Conservation (phyloP, 2,113 vertebrate genomes). For the Muntiacus muntjak region DNA sequence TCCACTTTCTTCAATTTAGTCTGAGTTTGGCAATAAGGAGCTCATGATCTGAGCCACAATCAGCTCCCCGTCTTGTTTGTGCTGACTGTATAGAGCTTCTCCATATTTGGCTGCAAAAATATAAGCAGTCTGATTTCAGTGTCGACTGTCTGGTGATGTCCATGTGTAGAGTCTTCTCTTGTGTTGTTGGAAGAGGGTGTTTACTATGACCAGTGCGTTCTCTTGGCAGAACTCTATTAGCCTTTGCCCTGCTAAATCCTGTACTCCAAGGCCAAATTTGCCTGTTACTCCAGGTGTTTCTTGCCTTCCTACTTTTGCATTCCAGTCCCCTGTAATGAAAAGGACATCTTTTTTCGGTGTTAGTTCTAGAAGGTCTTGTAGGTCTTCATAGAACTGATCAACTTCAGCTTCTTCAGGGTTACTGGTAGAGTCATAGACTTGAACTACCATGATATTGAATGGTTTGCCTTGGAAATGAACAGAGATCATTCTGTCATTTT, state of each 20-base stretch:
- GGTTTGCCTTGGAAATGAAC: fast-evolving
- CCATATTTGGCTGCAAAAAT: not conserved
- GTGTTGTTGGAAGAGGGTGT: not conserved
- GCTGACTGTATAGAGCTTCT: not conserved
- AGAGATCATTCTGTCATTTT: not conserved
- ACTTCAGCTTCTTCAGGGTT: not conserved
- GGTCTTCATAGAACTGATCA: not conserved
- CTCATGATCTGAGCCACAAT: not conserved
- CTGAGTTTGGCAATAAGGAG: not conserved
- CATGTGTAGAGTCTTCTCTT: not conserved
- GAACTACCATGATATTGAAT: not conserved
- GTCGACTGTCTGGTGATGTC: not conserved
- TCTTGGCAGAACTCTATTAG: not conserved
- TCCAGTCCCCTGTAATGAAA: not conserved
- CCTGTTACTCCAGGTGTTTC: not conserved
- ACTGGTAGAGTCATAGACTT: not conserved
- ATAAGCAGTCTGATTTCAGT: not conserved
- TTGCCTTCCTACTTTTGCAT: not conserved
- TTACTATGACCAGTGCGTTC: not conserved
- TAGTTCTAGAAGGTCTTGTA: not conserved
- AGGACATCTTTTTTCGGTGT: not conserved
- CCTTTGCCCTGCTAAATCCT: not conserved
- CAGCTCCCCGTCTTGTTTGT: not conserved
- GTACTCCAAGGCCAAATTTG: not conserved
- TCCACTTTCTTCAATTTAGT: not conserved